Evolutionary conservation across 2,888 invertebrate genomes (phyloP).

Genomic region (Scrobipalpa costella): DNA sequence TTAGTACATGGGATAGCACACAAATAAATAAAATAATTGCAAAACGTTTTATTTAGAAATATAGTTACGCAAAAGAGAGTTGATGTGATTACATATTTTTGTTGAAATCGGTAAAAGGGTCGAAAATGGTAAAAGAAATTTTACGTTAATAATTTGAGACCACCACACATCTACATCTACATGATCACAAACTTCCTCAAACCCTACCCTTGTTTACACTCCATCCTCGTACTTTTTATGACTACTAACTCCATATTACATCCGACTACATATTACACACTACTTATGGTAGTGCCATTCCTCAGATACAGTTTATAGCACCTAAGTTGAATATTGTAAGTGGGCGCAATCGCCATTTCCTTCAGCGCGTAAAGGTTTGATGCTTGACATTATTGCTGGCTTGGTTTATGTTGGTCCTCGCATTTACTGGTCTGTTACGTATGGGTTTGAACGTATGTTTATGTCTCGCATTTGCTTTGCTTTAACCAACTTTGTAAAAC

Average conservation of each 20-base stretch:
- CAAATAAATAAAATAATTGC: no score
- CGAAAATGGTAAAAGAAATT: no score
- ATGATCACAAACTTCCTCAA: conserved; percentile 54
- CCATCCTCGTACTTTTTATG: conserved; percentile 72
- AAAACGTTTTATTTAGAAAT: no score
- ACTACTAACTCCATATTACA: conserved; percentile 69
- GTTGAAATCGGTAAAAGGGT: no score
- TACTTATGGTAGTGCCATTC: conserved; percentile 65
- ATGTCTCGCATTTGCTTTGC: background rate
- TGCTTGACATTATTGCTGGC: conserved; percentile 33
- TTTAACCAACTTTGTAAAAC: background rate
- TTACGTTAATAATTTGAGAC: background rate
- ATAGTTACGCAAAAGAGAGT: no score
- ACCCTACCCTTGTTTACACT: conserved; percentile 73
- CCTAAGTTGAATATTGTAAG: conserved; percentile 59
- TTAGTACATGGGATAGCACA: no score
- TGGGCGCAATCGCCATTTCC: conserved; percentile 44
- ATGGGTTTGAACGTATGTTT: conserved; percentile 10
- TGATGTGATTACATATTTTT: no score
- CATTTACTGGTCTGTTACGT: conserved; percentile 15
- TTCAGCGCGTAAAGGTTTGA: conserved; percentile 35
- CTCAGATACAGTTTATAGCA: conserved; percentile 67
- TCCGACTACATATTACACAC: conserved; percentile 46
- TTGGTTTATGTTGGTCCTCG: conserved; percentile 27
- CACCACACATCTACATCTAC: background rate